These are phyloP conservation scores for Acronicta leporina DNA, from an alignment of 2,888 invertebrate genomes.

Conservation along the genomic window DNA sequence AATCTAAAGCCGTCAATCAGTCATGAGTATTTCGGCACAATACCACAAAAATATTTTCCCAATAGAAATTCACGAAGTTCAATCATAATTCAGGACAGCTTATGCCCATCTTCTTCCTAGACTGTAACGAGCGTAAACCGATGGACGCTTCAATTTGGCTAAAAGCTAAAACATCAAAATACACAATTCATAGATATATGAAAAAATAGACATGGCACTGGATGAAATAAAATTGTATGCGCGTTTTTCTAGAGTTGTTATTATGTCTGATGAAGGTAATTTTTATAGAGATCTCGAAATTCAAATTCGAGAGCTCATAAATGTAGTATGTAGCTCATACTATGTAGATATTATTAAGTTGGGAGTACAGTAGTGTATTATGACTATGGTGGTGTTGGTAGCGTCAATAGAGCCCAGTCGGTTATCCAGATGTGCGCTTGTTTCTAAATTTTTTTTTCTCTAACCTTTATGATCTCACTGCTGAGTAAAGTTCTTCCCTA, in stretches of 20 bases:
- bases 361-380: too few species aligned
- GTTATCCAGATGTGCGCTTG: too few species aligned
- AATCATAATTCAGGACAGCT: constrained; percentile 39
- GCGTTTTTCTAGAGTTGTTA: neutral
- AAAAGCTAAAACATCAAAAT: constrained; percentile 69
- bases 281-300: neutral
- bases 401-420: too few species aligned
- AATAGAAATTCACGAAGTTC: constrained; percentile 9
- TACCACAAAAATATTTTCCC: neutral
- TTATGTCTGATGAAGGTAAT: neutral
- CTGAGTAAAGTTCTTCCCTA: too few species aligned
- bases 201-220: constrained; percentile 31
- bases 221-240: constrained; percentile 29
- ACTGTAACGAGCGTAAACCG: constrained; percentile 48
- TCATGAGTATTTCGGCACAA: neutral
- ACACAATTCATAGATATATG: constrained; percentile 52
- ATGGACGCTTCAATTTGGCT: constrained; percentile 68
- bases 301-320: too few species aligned
- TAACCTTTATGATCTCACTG: too few species aligned
- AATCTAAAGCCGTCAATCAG: too few species aligned
- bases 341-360: too few species aligned
- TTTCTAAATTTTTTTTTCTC: too few species aligned
- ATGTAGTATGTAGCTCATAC: too few species aligned
- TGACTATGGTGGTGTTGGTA: too few species aligned
- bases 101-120: constrained; percentile 18